Evolutionary conservation across 2,888 invertebrate species (phyloP).

Genomic region (Aporophyla lueneburgensis): DNA sequence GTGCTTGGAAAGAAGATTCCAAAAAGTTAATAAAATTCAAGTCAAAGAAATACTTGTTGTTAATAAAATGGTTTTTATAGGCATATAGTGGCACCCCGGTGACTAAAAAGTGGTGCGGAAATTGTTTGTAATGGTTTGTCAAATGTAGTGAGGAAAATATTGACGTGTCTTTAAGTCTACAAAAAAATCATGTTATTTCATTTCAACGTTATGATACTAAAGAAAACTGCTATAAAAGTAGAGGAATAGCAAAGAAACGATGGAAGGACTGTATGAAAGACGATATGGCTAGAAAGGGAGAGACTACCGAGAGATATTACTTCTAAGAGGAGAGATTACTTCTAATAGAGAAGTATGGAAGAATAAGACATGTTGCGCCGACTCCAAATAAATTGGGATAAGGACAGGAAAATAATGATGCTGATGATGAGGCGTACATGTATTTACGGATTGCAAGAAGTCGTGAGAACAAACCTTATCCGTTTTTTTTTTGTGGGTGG

Average conservation of each 20-base stretch:
- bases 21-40: background rate
- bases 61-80: background rate
- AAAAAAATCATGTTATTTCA: no score
- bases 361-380: no score
- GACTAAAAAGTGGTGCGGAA: background rate
- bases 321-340: no score
- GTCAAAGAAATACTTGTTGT: background rate
- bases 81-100: background rate
- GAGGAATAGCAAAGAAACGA: background rate
- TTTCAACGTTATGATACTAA: no score
- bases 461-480: background rate
- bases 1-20: background rate
- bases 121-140: background rate
- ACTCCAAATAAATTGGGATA: background rate
- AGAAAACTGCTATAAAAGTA: no score
- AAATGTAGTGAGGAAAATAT: background rate
- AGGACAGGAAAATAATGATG: no score
- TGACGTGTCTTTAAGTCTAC: no score
- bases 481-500: background rate
- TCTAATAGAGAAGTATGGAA: no score
- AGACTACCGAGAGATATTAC: no score
- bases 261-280: background rate
- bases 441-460: background rate
- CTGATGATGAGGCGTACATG: no score
- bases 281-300: background rate